Evolutionary conservation across 1,140 invertebrate species (phyloP).

Genomic region (Cyclargus thomasi): DNA sequence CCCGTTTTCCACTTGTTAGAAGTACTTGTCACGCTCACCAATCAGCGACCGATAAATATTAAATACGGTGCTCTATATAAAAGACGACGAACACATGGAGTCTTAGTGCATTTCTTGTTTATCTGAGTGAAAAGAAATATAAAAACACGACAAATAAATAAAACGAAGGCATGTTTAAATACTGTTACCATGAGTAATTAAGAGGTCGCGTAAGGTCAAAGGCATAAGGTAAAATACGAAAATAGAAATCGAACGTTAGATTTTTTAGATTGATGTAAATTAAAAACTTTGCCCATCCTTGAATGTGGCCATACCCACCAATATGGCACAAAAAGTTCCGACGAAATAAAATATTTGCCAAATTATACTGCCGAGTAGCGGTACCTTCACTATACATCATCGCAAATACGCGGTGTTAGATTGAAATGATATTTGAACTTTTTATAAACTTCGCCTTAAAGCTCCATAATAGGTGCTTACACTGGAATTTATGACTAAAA

Average conservation of each 20-base stretch:
- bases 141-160: no score
- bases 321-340: slow-evolving; percentile 2
- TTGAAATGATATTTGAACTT: slow-evolving; percentile 1
- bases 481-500: slow-evolving; percentile 8
- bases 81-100: background rate
- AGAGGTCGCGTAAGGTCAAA: no score
- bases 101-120: background rate
- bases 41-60: slow-evolving; percentile 31
- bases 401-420: background rate
- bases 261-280: background rate
- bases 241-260: slow-evolving; percentile 6
- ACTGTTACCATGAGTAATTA: no score
- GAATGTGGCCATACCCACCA: background rate
- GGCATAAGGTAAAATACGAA: background rate
- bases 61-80: slow-evolving; percentile 3
- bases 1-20: slow-evolving; percentile 32
- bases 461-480: background rate
- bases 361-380: slow-evolving; percentile 9
- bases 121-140: background rate
- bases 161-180: no score
- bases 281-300: background rate
- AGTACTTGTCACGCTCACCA: slow-evolving; percentile 36
- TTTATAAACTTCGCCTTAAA: slow-evolving; percentile 3
- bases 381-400: background rate
- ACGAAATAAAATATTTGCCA: slow-evolving; percentile 4